These are phyloP conservation scores for Trissonchulus latispiculum DNA, from an alignment of 2,888 invertebrate genomes.

Conservation along the genomic window DNA sequence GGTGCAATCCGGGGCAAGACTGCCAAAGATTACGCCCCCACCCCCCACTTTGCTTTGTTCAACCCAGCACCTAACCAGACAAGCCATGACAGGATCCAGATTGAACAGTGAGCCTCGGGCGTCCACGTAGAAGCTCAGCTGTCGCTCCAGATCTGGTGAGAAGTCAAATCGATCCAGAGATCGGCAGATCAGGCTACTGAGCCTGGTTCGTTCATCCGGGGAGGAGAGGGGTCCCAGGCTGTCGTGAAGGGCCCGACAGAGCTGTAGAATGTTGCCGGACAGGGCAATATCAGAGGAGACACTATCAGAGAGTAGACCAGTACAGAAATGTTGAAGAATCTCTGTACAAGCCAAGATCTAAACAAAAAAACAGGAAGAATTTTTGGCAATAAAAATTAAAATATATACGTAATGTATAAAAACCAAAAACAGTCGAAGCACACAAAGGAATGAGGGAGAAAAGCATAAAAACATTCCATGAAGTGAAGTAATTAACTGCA, in stretches of 20 bases:
- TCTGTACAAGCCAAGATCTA: constrained; percentile 75
- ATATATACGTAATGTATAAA: no score
- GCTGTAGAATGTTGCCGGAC: constrained; percentile 70
- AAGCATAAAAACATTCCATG: no score
- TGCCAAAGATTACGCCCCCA: no score
- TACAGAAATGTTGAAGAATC: constrained; percentile 53
- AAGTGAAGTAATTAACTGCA: no score
- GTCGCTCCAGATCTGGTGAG: constrained; percentile 73
- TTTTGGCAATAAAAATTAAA: no score
- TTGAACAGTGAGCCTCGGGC: constrained; percentile 79
- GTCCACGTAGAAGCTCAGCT: constrained; percentile 84
- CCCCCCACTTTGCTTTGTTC: no score
- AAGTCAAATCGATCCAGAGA: constrained; percentile 57
- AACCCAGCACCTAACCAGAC: constrained; percentile 59
- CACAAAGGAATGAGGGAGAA: no score
- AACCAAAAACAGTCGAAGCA: no score
- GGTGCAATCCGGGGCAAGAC: no score
- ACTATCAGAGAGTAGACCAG: not conserved
- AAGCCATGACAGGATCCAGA: constrained; percentile 71
- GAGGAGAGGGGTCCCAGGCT: constrained; percentile 46
- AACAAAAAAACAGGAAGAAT: no score
- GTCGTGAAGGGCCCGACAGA: constrained; percentile 80
- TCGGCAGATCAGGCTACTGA: constrained; percentile 14
- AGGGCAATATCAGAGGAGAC: constrained; percentile 10
- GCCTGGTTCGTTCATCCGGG: constrained; percentile 41